These are phyloP conservation scores for Caerostris extrusa DNA, from an alignment of 1,140 invertebrate genomes.

Conservation along the genomic window DNA sequence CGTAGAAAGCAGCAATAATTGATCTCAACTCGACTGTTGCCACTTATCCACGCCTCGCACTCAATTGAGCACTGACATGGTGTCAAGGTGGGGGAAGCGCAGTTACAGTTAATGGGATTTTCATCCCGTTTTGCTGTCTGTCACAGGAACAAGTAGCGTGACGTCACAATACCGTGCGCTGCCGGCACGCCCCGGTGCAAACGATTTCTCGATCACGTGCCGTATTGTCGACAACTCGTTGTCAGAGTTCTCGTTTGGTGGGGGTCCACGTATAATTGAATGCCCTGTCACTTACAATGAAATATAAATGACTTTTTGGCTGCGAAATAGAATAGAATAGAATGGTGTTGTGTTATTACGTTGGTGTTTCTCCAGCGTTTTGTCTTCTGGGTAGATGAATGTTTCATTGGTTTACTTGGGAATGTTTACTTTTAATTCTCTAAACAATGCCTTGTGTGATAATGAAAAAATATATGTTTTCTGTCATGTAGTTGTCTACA, in stretches of 20 bases:
- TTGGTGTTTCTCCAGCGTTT: no score
- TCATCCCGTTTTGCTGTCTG: not conserved
- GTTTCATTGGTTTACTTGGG: no score
- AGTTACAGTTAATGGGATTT: conserved; percentile 1
- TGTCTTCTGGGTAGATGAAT: no score
- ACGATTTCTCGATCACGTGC: not conserved
- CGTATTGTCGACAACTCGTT: not conserved
- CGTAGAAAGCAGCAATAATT: conserved; percentile 8
- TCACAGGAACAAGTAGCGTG: not conserved
- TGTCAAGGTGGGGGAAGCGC: not conserved
- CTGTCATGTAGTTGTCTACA: no score
- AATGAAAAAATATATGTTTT: no score
- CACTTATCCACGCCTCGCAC: conserved; percentile 18
- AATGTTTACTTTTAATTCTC: no score
- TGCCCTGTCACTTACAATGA: not conserved
- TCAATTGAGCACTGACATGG: conserved; percentile 42
- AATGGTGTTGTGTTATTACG: no score
- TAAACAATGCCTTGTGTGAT: no score
- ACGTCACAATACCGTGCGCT: not conserved
- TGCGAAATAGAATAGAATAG: no score
- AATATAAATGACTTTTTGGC: not conserved
- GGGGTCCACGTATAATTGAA: not conserved
- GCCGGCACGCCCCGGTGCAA: conserved; percentile 21
- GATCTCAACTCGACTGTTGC: not conserved
- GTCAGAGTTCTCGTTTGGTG: not conserved